phyloP scores from a whole-genome alignment of 2,888 invertebrate genomes.

The Hyposoter dolosus region DNA sequence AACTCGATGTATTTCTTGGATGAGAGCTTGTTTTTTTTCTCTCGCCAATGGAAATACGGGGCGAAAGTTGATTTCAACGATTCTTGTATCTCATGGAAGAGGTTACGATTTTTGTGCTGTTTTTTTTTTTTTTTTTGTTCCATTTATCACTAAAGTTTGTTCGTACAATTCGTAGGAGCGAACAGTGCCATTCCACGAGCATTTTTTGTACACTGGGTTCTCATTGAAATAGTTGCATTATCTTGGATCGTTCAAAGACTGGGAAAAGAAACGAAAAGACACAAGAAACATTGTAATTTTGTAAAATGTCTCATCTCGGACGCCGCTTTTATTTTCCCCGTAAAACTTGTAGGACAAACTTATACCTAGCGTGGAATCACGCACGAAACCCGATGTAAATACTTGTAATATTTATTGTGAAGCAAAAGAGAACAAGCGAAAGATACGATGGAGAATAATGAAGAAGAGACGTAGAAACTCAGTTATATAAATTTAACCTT shows the following conservation, averaged over 20 bases:
- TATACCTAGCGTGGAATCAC: conserved; percentile 64
- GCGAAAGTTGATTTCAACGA: conserved; percentile 18
- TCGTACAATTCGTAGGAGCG: conserved; percentile 40
- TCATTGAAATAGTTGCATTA: conserved; percentile 43
- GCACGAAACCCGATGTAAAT: conserved; percentile 79
- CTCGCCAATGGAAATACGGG: conserved; percentile 4
- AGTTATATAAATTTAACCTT: conserved; percentile 62
- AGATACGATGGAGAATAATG: background rate
- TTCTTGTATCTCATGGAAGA: conserved; percentile 16
- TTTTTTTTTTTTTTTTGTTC: no score
- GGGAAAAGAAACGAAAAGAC: conserved; percentile 29
- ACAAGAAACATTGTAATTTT: conserved; percentile 42
- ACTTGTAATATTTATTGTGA: conserved; percentile 84
- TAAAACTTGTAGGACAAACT: conserved; percentile 40
- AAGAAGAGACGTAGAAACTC: conserved; percentile 59
- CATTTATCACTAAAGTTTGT: conserved; percentile 25
- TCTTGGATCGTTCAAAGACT: conserved; percentile 21
- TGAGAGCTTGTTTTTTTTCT: conserved; percentile 9
- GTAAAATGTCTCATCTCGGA: conserved; percentile 41
- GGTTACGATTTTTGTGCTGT: no score
- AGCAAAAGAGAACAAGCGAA: conserved; percentile 60
- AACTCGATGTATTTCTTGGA: conserved; percentile 75
- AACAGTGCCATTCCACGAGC: conserved; percentile 76
- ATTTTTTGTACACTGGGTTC: conserved; percentile 67
- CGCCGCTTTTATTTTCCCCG: conserved; percentile 14